Base-by-base conservation (phyloP, 2,113 vertebrate genomes). In the Scatophagus argus region DNA sequence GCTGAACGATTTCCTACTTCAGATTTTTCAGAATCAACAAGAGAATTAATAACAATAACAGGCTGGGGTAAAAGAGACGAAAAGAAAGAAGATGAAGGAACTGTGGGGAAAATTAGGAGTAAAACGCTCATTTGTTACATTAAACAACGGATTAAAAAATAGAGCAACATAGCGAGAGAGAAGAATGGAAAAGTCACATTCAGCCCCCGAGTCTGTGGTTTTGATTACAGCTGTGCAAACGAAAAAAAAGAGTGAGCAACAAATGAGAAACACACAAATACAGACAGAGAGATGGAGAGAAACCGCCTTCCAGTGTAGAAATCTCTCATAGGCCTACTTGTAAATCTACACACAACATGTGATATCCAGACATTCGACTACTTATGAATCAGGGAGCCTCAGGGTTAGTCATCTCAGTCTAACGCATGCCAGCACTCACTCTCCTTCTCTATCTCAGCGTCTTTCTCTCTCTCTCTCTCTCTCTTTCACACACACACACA, bases 261-360 rank as follows among this genome's bases (percentile, higher is more conserved):
- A 91, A 92, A 94, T 74, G 84, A 87, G 79, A 91, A 88, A 91
- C 88, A 85, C 84, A 89, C 62, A 67, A 51, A 73, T 5, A 52
- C 27, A 90, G 85, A 85, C 83, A 89, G 46, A 60, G 66, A 66
- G 73, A 65, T 46, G 64, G 44, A 62, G 38, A 46, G 68, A 59
- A 19, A 79, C 31, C 1, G 29, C 49, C 17, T 55, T 46, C 49
- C 44, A 81, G 41, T 23, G 64, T 58, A 72, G 60, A 88, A 71
- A 79, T 46, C 49, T 84, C 81, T 72, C 84, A 68, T 81, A n/a
- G n/a, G n/a, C n/a, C n/a, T n/a, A 79, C 75, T 89, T 70, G 74
- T 87, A 79, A 83, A 87, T 85, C 65, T 83, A 54, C 79, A 85
- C 66, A 66, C 67, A 82, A 71, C 87, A 74, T 74, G 76, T 63